phyloP scores from a whole-genome alignment of 2,888 invertebrate species.

The Trissolcus japonicus region DNA sequence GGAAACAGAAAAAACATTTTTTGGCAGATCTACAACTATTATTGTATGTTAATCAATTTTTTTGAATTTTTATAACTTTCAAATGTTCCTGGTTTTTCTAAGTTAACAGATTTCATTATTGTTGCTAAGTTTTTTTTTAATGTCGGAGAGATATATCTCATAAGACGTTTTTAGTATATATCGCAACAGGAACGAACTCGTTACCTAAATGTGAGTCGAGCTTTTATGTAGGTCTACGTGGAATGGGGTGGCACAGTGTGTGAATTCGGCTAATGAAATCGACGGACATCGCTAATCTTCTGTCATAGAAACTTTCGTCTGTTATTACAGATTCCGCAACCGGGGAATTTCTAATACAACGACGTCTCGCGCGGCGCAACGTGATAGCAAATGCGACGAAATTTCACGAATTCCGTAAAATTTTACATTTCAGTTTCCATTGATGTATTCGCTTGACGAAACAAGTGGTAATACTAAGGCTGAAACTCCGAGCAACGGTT shows the following conservation, averaged over 20 bases:
- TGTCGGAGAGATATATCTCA: no score
- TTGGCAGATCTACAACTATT: no score
- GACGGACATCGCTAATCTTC: constrained; percentile 40
- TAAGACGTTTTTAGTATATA: no score
- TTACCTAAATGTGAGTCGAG: constrained; percentile 25
- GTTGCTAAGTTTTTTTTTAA: no score
- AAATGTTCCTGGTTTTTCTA: no score
- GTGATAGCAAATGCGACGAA: constrained; percentile 27
- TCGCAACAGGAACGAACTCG: background rate
- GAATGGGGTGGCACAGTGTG: constrained; percentile 13
- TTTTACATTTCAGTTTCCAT: constrained; percentile 35
- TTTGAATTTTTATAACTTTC: no score
- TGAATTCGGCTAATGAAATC: constrained; percentile 47
- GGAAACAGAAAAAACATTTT: no score
- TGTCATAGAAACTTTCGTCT: constrained; percentile 32
- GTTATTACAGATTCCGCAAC: constrained; percentile 31
- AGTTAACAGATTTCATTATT: no score
- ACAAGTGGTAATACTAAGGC: constrained; percentile 20
- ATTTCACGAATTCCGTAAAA: constrained; percentile 41
- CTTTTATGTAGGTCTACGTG: constrained; percentile 12
- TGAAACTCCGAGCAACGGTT: constrained; percentile 12
- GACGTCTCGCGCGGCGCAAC: constrained; percentile 22
- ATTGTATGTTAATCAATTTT: no score
- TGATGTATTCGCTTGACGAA: constrained; percentile 31
- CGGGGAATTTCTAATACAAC: constrained; percentile 18